Base-by-base conservation (phyloP, 2,888 invertebrate species). In the Tyria jacobaeae region DNA sequence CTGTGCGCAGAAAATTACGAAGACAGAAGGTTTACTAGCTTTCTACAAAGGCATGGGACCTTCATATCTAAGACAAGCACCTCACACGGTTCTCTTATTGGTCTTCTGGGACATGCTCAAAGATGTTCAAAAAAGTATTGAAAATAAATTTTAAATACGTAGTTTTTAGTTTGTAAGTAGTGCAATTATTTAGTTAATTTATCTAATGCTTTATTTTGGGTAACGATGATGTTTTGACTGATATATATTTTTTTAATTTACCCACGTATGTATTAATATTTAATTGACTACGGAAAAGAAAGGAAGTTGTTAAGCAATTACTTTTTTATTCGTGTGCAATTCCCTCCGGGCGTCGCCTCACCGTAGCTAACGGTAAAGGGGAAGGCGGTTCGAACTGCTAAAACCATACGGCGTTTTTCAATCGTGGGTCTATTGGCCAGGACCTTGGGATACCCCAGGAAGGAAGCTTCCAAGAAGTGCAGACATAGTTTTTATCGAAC, bases 21-120 rank as follows among this genome's bases (percentile, higher is more conserved):
- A 91, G 68, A 94, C 95, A 0, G 98, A 98, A 91, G 98, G 98
- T 0, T 70, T 97, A 0, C 89, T 95, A 47, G 99, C 98, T 0
- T 96, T 99, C 84, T 98, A 98, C 89, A 99, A 99, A 91, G 99
- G 98, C 31, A 96, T 98, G 79, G 96, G 97, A 53, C 97, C 99
- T 0, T 97, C 97, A 49, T 98, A 98, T 90, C 90, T 99, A n/a
- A 94, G 99, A 62, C 95, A 98, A 76, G 99, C 98, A 0, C 99
- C 99, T 0, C 99, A 99, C 86, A 97, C 98, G 0, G 96, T 98
- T 0, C 89, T 99, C 0, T 96, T 97, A 68, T 92, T 99, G 59
- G 95, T 98, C 39, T 98, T 99, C 88, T 99, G 98, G 96, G 98
- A 98, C 82, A 94, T 96, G 86, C 89, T 97, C 17, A 95, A 95